These are phyloP conservation scores for Baccha elongata DNA, from an alignment of 2,888 invertebrate genomes.

Conservation along the genomic window DNA sequence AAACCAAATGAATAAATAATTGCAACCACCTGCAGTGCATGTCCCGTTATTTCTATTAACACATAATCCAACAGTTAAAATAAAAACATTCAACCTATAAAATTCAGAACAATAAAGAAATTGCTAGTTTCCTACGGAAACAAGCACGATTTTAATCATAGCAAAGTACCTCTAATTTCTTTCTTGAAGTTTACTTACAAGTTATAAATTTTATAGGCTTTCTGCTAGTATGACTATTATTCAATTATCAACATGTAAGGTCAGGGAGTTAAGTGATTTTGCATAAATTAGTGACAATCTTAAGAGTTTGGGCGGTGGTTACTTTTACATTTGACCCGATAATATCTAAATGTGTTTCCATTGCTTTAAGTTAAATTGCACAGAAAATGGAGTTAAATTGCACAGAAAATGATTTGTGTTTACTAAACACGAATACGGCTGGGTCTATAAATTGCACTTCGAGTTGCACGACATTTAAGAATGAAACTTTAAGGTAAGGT, in stretches of 20 bases:
- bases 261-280: not conserved
- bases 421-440: not conserved
- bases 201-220: not conserved
- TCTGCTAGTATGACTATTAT: not conserved
- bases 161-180: not conserved
- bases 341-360: constrained; percentile 21
- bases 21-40: not conserved
- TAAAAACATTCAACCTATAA: no score
- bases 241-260: constrained; percentile 7
- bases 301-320: not conserved
- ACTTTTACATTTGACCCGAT: not conserved
- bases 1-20: not conserved
- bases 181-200: not conserved
- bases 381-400: constrained; percentile 10
- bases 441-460: not conserved
- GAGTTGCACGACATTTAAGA: no score
- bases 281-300: constrained; percentile 14
- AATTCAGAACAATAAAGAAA: not conserved
- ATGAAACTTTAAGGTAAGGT: not conserved
- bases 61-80: no score
- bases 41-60: not conserved
- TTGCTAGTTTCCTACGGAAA: no score
- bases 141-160: not conserved
- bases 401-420: constrained; percentile 4
- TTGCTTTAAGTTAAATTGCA: constrained; percentile 27